phyloP scores from a whole-genome alignment of 2,888 invertebrate genomes.

The Rhingia rostrata region DNA sequence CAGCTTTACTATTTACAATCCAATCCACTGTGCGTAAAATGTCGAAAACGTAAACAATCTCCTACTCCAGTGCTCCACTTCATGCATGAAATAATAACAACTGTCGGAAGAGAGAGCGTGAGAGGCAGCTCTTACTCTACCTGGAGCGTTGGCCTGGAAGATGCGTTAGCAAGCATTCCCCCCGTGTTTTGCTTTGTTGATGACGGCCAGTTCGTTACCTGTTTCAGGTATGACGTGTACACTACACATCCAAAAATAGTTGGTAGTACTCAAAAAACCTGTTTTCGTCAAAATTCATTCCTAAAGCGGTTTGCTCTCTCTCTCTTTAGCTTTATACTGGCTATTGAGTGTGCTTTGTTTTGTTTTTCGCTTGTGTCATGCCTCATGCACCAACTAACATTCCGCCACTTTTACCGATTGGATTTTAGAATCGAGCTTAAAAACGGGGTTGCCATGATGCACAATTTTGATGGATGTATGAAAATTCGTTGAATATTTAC shows the following conservation, averaged over 20 bases:
- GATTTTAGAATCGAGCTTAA: slow-evolving; percentile 36
- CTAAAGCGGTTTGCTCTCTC: slow-evolving; percentile 37
- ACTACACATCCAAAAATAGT: slow-evolving; percentile 53
- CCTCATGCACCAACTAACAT: slow-evolving; percentile 57
- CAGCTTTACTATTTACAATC: slow-evolving; percentile 1
- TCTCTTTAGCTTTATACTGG: slow-evolving; percentile 6
- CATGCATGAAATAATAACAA: slow-evolving; percentile 13
- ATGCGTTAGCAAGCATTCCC: slow-evolving; percentile 8
- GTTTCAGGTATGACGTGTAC: slow-evolving; percentile 66
- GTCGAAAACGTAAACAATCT: slow-evolving; percentile 67
- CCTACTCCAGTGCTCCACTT: slow-evolving; percentile 65
- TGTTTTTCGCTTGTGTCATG: slow-evolving; percentile 24
- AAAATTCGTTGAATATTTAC: no score
- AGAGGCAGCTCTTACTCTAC: slow-evolving; percentile 35
- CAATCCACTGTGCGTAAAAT: slow-evolving; percentile 26
- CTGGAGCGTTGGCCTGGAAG: slow-evolving; percentile 12
- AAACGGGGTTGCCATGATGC: slow-evolving; percentile 43
- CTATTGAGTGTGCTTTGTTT: slow-evolving; percentile 20
- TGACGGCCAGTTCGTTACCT: slow-evolving; percentile 34
- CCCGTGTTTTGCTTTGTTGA: neutral
- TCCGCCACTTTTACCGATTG: slow-evolving; percentile 7
- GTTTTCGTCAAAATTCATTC: slow-evolving; percentile 50
- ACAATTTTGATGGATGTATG: no score
- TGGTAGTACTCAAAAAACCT: slow-evolving; percentile 44
- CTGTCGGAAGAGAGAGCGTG: slow-evolving; percentile 54